phyloP scores from a whole-genome alignment of 2,113 vertebrate genomes.

The Dicaeum eximium region DNA sequence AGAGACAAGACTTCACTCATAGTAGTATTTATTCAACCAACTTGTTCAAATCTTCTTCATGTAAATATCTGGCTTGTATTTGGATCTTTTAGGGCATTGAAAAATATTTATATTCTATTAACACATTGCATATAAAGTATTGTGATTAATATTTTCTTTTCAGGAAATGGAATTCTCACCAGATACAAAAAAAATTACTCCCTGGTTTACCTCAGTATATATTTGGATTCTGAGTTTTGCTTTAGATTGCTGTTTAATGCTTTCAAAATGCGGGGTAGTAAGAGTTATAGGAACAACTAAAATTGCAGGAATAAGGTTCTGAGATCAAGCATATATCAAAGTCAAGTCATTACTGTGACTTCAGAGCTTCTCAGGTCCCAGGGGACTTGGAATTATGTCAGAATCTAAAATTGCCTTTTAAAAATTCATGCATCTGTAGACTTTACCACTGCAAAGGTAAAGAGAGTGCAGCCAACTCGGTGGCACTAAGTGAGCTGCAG shows the following conservation, averaged over 20 bases:
- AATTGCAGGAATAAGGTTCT: neutral
- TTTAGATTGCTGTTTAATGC: neutral
- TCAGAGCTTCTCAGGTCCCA: neutral
- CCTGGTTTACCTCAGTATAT: neutral
- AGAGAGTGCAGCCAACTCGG: neutral
- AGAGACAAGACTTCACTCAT: neutral
- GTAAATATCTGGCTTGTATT: neutral
- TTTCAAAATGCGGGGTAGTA: neutral
- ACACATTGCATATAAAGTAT: neutral
- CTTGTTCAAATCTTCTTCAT: neutral
- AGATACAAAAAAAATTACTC: neutral
- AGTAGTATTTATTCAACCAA: neutral
- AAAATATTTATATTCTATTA: neutral
- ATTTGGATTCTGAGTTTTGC: neutral
- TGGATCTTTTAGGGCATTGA: neutral
- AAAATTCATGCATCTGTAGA: neutral
- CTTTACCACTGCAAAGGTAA: neutral
- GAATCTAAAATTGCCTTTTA: neutral
- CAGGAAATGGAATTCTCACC: neutral
- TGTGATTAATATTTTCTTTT: neutral
- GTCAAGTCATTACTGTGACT: neutral
- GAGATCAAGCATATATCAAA: neutral
- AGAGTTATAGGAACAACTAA: neutral
- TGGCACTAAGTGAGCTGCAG: slow-evolving; percentile 15
- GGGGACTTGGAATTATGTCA: neutral